Evolutionary conservation across 2,113 vertebrate genomes (phyloP).

Genomic region (Corythoichthys intestinalis): DNA sequence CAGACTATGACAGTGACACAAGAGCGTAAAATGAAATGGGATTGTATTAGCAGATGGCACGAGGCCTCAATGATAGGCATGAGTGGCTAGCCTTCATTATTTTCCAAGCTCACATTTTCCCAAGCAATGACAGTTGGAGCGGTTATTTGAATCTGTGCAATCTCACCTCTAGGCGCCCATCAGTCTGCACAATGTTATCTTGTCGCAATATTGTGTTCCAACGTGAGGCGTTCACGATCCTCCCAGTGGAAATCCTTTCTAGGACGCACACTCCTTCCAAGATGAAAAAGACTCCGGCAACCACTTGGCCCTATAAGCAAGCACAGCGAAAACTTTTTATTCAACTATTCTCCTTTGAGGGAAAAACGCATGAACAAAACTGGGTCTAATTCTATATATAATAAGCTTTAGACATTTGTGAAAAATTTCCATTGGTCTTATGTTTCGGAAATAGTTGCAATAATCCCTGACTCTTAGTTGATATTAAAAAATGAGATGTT

Average conservation of each 20-base stretch:
- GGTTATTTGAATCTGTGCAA: constrained; percentile 9
- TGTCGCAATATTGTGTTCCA: constrained; percentile 17
- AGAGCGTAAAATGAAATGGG: constrained; percentile 29
- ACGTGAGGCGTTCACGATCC: constrained; percentile 10
- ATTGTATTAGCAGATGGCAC: constrained; percentile 29
- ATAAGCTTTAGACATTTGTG: constrained; percentile 9
- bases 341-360: constrained; percentile 22
- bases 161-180: constrained; percentile 40
- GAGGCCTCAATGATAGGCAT: constrained; percentile 27
- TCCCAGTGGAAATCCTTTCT: constrained; percentile 54
- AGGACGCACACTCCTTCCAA: constrained; percentile 24
- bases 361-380: constrained; percentile 26
- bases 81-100: constrained; percentile 10
- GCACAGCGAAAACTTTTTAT: constrained; percentile 21
- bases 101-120: constrained; percentile 9
- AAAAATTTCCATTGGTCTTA: background rate
- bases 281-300: constrained; percentile 50
- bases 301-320: constrained; percentile 34
- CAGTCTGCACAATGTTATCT: constrained; percentile 20
- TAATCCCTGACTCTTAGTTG: background rate
- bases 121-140: constrained; percentile 19
- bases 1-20: constrained; percentile 24
- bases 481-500: background rate
- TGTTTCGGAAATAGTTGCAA: background rate
- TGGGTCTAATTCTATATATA: constrained; percentile 23